Evolutionary conservation across 35 echinoderm and acorn worm species (phyloP), one percentile per base, ranked within the genome.

Genomic region (Eucidaris tribuloides): DNA sequence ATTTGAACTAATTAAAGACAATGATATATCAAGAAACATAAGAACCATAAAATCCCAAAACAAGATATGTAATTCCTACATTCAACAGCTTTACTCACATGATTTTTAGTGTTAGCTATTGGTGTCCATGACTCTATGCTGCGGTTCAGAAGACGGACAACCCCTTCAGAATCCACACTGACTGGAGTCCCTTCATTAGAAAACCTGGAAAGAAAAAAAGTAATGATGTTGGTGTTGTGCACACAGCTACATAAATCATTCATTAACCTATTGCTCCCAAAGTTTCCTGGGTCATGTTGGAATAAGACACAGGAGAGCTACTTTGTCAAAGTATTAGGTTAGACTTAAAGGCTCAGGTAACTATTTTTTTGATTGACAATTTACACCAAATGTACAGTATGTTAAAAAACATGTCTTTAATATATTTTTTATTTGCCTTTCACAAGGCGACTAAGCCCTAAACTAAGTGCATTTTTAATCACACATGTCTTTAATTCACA

Each of bases 141-240:
- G n/a, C n/a, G n/a, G 36, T 89, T 92, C 18, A 86, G 71, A 42
- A 97, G 65, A 50, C 90, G 84, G 24, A 97, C 90, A 0, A 97
- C 76, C 7, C 94, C 94, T 65, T 92, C 86, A 0, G 94, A 85
- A 50, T 97, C 94, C 5, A 77, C 94, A 2, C 48, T 89, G 18
- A 59, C 72, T 41, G 94, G 82, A 52, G 90, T 89, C 7, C 94
- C 94, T 63, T 97, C 94, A 48, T 49, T 90, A 42, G 90, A 87
- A 76, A 97, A 97, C 14, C 94, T 97, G 46, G 5, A 30, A 40
- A 27, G 17, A 14, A 27, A 79, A 59, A 38, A 18, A 83, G 4
- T 31, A 61, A 58, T 29, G 39, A 44, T 5, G 23, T 20, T 7
- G 25, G 11, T 25, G 29, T 81, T 18, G 56, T 23, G 41, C 43